Conservation (phyloP, 64 coral and sea anemone genomes). For the Pocillopora damicornis region DNA sequence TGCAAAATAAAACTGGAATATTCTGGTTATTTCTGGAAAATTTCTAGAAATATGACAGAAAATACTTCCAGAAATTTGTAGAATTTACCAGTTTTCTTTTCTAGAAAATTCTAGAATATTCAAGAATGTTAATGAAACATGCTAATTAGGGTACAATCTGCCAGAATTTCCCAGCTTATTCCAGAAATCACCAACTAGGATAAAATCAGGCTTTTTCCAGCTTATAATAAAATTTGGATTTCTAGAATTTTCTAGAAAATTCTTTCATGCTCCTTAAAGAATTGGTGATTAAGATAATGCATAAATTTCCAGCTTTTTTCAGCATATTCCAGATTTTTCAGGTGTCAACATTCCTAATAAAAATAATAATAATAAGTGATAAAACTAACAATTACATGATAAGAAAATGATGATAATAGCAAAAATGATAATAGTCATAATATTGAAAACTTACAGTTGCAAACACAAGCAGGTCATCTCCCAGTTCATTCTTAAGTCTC, state of each 20-base stretch:
- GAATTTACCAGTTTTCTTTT: constrained; percentile 34
- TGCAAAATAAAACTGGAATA: not conserved
- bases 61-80: constrained; percentile 20
- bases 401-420: too few species aligned
- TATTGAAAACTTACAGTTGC: constrained; percentile 64
- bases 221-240: constrained; percentile 16
- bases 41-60: constrained; percentile 26
- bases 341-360: too few species aligned
- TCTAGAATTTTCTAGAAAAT: constrained; percentile 17
- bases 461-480: constrained; percentile 93
- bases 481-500: constrained; percentile 94
- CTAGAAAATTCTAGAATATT: constrained; percentile 37
- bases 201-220: constrained; percentile 32
- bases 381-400: too few species aligned
- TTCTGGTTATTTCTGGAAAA: not conserved
- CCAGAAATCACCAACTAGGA: constrained; percentile 16
- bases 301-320: constrained; percentile 22
- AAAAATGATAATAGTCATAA: not conserved
- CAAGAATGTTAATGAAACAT: constrained; percentile 48
- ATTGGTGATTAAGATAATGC: not conserved
- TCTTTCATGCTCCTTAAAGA: not conserved
- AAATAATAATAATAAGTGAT: too few species aligned
- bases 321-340: not conserved
- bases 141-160: not conserved
- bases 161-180: constrained; percentile 19